Evolutionary conservation across 2,888 invertebrate genomes (phyloP).

Genomic region (Cylindroiulus punctatus): DNA sequence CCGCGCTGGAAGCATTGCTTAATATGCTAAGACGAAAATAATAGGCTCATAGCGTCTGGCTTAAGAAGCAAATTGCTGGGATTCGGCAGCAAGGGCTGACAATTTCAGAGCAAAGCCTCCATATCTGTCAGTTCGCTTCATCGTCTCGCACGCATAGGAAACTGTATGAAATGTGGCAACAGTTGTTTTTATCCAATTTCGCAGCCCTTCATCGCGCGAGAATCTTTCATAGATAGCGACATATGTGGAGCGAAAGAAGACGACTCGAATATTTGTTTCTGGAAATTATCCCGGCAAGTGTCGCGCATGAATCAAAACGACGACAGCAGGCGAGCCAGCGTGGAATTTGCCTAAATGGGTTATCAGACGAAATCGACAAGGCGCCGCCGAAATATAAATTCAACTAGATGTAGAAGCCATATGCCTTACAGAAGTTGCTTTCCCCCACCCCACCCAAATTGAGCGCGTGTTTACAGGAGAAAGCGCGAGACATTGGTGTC

Average conservation of each 20-base stretch:
- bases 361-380: conserved; percentile 18
- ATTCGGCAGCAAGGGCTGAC: not conserved
- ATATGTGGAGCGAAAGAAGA: not conserved
- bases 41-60: conserved; percentile 10
- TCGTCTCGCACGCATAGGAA: conserved; percentile 1
- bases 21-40: conserved; percentile 18
- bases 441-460: not conserved
- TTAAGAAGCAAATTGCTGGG: conserved; percentile 2
- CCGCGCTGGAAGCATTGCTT: not conserved
- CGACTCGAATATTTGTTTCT: not conserved
- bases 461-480: not conserved
- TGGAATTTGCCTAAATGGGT: conserved; percentile 8
- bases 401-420: conserved; percentile 18
- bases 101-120: not conserved
- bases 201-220: not conserved
- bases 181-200: conserved; percentile 1
- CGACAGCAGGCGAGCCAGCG: not conserved
- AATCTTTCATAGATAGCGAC: conserved; percentile 5
- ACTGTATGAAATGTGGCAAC: conserved; percentile 18
- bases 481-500: not conserved
- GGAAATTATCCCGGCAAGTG: conserved; percentile 18
- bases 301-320: conserved; percentile 18
- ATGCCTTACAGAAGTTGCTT: no score
- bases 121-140: conserved; percentile 10
- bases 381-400: conserved; percentile 5